Percentiles rank a stretch among this genome's conserved stretches.
Evolutionary conservation across 2,888 invertebrate species (phyloP).

Genomic region (Drosophila atripex): DNA sequence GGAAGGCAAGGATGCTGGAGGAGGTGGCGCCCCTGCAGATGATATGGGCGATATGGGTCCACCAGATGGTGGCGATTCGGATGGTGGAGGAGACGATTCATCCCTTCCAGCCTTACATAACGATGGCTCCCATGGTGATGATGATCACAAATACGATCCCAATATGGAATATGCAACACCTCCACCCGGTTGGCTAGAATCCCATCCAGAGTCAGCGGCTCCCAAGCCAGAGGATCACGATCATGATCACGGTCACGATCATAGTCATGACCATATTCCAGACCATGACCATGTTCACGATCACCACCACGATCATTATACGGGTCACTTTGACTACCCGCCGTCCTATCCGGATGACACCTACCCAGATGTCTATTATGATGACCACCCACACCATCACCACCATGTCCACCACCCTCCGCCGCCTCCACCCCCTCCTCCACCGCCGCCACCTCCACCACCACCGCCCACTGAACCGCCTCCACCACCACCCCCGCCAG

Average conservation of each 20-base stretch:
- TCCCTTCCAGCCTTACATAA: conserved; percentile 5
- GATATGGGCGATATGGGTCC: conserved; percentile 25
- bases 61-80: conserved; percentile 2
- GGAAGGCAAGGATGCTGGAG: conserved; percentile 34
- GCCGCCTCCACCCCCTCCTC: conserved; percentile 74
- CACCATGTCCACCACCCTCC: conserved; percentile 68
- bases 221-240: conserved; percentile 65
- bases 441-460: conserved; percentile 65
- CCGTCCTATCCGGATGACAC: conserved; percentile 69
- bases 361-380: conserved; percentile 64
- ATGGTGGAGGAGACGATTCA: conserved; percentile 23
- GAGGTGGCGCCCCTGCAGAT: conserved; percentile 18
- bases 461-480: conserved; percentile 69
- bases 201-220: conserved; percentile 72
- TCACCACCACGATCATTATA: conserved; percentile 60
- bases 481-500: conserved; percentile 79
- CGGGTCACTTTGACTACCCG: conserved; percentile 71
- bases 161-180: conserved; percentile 82
- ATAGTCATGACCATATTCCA: conserved; percentile 62
- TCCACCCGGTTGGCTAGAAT: conserved; percentile 81
- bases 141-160: conserved; percentile 73
- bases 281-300: conserved; percentile 52
- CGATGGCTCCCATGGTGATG: conserved; percentile 32
- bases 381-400: conserved; percentile 71
- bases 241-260: conserved; percentile 59